Percentiles rank a stretch among this genome's conserved stretches.
Conservation (phyloP, 2,888 invertebrate genomes). For the Spisula solida region DNA sequence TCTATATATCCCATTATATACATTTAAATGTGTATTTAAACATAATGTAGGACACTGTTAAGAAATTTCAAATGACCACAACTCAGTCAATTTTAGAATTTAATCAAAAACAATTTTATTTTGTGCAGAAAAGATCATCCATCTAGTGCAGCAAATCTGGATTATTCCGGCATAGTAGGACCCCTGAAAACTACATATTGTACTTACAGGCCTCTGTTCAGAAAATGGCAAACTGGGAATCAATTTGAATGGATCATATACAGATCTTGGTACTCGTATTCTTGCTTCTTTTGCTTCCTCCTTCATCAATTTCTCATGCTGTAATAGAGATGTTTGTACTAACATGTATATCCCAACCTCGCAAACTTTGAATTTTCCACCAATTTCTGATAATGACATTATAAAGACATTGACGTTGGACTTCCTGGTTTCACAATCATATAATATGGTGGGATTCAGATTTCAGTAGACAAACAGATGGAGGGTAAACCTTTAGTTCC, state of each 20-base stretch:
- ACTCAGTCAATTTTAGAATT: background rate
- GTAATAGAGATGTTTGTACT: background rate
- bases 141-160: no score
- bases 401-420: background rate
- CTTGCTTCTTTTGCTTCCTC: slow-evolving; percentile 26
- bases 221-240: slow-evolving; percentile 90
- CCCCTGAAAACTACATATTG: no score
- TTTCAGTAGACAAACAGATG: background rate
- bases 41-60: background rate
- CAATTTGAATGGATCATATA: slow-evolving; percentile 89
- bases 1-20: background rate
- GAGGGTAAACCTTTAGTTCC: no score
- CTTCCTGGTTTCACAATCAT: background rate
- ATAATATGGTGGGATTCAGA: background rate
- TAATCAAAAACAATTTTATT: background rate
- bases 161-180: no score
- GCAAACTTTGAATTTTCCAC: background rate
- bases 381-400: background rate
- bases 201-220: slow-evolving; percentile 89
- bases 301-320: slow-evolving; percentile 34
- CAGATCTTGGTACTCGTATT: slow-evolving; percentile 51
- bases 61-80: background rate
- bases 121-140: no score
- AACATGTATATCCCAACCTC: background rate
- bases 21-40: no score